phyloP scores from a whole-genome alignment of 2,113 vertebrate genomes.

The Podocnemis expansa region DNA sequence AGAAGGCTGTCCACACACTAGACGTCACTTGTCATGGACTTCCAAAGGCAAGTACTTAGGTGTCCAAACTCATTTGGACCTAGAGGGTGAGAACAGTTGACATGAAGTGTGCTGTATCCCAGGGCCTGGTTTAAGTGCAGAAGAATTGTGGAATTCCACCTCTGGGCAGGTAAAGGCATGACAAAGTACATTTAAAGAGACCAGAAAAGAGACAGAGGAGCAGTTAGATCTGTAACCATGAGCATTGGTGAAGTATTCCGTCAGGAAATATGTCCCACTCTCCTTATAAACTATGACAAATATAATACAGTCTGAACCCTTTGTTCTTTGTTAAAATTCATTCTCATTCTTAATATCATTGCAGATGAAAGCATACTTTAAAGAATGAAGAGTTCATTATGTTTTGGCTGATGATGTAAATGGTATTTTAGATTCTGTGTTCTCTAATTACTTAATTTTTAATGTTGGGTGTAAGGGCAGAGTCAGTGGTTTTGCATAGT shows the following conservation, averaged over 20 bases:
- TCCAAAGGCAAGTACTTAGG: not conserved
- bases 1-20: not conserved
- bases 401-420: not conserved
- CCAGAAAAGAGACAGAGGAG: not conserved
- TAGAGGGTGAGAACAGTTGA: not conserved
- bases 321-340: not conserved
- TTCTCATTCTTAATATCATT: not conserved
- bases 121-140: not conserved
- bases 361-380: not conserved
- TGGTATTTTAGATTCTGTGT: not conserved
- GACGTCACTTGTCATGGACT: not conserved
- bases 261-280: not conserved
- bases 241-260: not conserved
- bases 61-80: not conserved
- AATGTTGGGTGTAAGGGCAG: not conserved
- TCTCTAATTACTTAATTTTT: not conserved
- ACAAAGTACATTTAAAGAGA: not conserved
- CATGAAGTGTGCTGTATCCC: not conserved
- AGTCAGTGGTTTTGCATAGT: not conserved
- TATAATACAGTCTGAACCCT: not conserved
- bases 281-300: not conserved
- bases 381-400: accelerated
- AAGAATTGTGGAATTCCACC: not conserved
- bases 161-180: not conserved
- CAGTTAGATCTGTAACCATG: not conserved